These are phyloP conservation scores for Leiothrix lutea DNA, from an alignment of 2,113 vertebrate species.

Conservation along the genomic window DNA sequence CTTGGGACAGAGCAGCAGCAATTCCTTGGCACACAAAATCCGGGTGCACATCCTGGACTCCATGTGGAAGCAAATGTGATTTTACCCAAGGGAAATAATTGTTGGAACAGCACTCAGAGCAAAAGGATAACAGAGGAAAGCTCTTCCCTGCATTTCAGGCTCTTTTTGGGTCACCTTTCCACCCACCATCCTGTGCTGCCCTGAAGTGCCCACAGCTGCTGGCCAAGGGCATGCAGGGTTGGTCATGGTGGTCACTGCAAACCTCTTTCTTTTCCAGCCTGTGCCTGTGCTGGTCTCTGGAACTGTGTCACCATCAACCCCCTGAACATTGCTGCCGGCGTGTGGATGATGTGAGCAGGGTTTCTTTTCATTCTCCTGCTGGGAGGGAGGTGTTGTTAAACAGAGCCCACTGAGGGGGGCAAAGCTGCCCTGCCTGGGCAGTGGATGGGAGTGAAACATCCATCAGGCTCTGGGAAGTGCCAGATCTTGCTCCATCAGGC, in stretches of 20 bases:
- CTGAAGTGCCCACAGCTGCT: neutral
- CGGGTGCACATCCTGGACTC: rapidly evolving
- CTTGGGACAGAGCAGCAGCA: neutral
- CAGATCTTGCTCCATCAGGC: rapidly evolving
- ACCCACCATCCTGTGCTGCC: neutral
- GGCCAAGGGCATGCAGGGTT: rapidly evolving
- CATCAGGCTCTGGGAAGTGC: rapidly evolving
- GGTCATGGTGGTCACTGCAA: neutral
- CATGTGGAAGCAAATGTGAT: rapidly evolving
- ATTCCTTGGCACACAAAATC: neutral
- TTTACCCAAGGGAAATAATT: neutral
- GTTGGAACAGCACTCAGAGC: neutral
- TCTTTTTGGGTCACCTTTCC: neutral
- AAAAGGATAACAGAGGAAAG: neutral
- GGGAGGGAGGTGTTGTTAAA: neutral
- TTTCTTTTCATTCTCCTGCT: neutral
- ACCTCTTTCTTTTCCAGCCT: conserved; percentile 75
- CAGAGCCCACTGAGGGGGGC: neutral
- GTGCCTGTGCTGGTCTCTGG: conserved; percentile 88
- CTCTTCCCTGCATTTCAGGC: neutral
- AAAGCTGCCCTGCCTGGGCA: neutral
- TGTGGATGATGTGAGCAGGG: conserved; percentile 97
- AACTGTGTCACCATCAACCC: conserved; percentile 93
- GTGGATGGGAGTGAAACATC: rapidly evolving
- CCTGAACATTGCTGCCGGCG: conserved; percentile 91